phyloP scores from a whole-genome alignment of 2,888 invertebrate genomes.

The Prenolepis imparis region DNA sequence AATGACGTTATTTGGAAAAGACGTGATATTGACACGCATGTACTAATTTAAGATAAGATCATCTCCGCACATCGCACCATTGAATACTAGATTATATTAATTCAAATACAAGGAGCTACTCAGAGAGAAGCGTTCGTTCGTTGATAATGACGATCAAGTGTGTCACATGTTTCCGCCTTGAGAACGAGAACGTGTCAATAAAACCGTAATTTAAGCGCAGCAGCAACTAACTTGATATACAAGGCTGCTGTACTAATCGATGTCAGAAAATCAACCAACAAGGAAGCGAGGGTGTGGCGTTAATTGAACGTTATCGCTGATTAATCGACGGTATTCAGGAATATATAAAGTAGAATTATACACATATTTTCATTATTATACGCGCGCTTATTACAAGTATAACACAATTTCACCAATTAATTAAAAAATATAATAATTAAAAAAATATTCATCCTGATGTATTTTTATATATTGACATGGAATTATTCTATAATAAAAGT shows the following conservation, averaged over 20 bases:
- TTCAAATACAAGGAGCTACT: not conserved
- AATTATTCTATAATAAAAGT: not conserved
- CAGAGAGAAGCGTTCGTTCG: not conserved
- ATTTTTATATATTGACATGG: not conserved
- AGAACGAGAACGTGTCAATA: constrained; percentile 21
- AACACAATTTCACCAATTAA: not conserved
- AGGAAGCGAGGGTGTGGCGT: constrained; percentile 35
- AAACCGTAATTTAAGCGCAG: constrained; percentile 38
- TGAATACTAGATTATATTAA: constrained; percentile 24
- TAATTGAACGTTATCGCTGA: constrained; percentile 41
- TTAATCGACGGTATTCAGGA: constrained; percentile 25
- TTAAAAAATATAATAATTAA: constrained; percentile 18
- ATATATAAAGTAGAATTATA: not conserved
- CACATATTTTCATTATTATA: not conserved
- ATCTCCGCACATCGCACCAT: not conserved
- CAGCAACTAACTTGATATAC: constrained; percentile 30
- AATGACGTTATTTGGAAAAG: not conserved
- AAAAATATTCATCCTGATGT: not conserved
- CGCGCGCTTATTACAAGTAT: not conserved
- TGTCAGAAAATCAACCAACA: constrained; percentile 30
- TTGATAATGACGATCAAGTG: constrained; percentile 2
- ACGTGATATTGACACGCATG: not conserved
- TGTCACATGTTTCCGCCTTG: constrained; percentile 14
- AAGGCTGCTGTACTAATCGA: constrained; percentile 28
- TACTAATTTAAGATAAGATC: constrained; percentile 20